phyloP scores from a whole-genome alignment of 2,113 vertebrate genomes.

The Saccopteryx bilineata region DNA sequence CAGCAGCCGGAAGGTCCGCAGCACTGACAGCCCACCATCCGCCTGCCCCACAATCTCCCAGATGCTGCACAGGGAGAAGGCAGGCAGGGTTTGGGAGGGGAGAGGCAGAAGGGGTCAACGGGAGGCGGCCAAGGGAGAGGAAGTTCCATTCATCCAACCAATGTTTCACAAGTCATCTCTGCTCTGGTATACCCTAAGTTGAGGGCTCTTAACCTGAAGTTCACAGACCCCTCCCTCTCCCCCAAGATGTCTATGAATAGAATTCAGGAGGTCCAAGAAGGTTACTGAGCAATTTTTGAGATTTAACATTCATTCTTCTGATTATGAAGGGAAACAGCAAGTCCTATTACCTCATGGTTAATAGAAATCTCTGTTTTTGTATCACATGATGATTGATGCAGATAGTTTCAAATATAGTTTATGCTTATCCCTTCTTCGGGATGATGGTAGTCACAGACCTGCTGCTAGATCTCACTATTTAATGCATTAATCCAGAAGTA shows the following conservation, averaged over 20 bases:
- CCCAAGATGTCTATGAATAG: not conserved
- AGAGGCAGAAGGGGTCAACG: not conserved
- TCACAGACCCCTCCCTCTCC: not conserved
- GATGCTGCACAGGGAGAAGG: conserved; percentile 87
- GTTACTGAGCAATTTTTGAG: not conserved
- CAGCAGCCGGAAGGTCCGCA: conserved; percentile 96
- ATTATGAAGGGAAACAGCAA: not conserved
- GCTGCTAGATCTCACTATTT: not conserved
- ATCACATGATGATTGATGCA: accelerated
- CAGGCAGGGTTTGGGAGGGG: not conserved
- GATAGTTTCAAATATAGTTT: not conserved
- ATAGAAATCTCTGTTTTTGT: not conserved
- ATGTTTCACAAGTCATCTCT: accelerated
- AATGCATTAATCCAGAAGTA: not conserved
- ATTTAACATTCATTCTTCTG: not conserved
- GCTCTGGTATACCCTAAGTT: not conserved
- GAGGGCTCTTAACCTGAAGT: not conserved
- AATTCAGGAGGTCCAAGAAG: not conserved
- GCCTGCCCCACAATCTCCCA: conserved; percentile 98
- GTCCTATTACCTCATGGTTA: not conserved
- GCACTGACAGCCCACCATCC: conserved; percentile 94
- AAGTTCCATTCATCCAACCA: not conserved
- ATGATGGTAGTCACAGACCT: not conserved
- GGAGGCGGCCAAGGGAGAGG: not conserved
- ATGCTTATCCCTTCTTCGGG: not conserved